Evolutionary conservation across 1,140 invertebrate species (phyloP), one percentile per base, ranked within the genome.

Genomic region (Drosophila ironensis): DNA sequence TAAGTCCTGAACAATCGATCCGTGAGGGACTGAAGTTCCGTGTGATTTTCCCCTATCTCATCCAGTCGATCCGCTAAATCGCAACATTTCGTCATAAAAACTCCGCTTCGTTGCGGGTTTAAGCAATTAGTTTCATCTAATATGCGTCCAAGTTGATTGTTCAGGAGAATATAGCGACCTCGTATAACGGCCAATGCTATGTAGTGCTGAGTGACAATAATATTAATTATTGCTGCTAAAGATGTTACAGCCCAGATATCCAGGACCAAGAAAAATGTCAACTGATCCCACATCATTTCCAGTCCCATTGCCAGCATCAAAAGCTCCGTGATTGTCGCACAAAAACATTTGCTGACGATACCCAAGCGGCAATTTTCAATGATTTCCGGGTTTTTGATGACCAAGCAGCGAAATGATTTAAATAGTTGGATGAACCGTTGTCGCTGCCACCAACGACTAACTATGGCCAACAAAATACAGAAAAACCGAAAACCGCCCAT

Each of bases 61-160:
- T 81, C 76, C 14, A 81, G 14, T 2, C 47, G 54, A 51, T 81
- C 76, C 1, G 76, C 71, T n/a, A 81, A 33, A 2, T 5, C 16
- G 22, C 76, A 75, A 7, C 76, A 75, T 17, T 67, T 61, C n/a
- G 40, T 68, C 3, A 50, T 25, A 22, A 61, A 67, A 0, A 44
- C 47, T 0, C 59, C 66, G 0, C 16, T 44, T 1, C 60, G 50
- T 1, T 4, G 57, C 17, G 59, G 37, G 1, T 17, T 38, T 12
- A 80, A 9, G 0, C 27, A 11, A 0, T 19, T 12, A 0, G 41
- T 35, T 12, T 80, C 53, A 2, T 11, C 20, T 2, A 74, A 30
- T 1, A 74, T 9, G 0, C 5, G 1, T 0, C 47, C 1, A 1
- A 80, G 20, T 2, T 80, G 37, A 2, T 24, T 20, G 1, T 61